Percentiles rank a stretch among this genome's conserved stretches.
Evolutionary conservation across 2,797 vertebrate species (phyloP).

Genomic region (Etheostoma nigrum): DNA sequence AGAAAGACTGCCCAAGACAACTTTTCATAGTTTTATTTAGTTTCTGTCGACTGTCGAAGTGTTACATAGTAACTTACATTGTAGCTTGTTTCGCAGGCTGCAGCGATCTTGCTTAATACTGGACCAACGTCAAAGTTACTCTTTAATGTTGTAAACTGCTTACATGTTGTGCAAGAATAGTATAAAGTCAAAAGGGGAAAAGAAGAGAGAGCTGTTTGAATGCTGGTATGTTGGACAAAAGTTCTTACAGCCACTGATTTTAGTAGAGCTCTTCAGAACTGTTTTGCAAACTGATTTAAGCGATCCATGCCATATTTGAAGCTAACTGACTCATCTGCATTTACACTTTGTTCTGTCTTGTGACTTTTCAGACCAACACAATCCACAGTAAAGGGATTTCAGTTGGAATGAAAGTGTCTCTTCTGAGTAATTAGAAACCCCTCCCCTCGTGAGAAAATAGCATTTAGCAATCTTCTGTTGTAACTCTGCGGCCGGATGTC

Average conservation of each 20-base stretch:
- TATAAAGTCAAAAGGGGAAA: background rate
- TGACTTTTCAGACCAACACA: conserved; percentile 31
- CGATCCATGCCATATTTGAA: conserved; percentile 13
- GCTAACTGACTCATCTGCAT: background rate
- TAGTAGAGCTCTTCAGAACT: background rate
- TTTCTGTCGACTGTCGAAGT: no score
- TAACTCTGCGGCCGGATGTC: conserved; percentile 12
- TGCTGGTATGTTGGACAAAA: no score
- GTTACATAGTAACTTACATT: no score
- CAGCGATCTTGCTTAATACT: no score
- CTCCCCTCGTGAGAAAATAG: conserved; percentile 17
- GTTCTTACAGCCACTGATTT: background rate
- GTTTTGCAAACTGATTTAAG: conserved; percentile 11
- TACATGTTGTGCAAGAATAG: background rate
- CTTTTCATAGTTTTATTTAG: no score
- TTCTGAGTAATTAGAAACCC: conserved; percentile 1
- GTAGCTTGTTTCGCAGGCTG: no score
- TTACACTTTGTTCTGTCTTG: background rate
- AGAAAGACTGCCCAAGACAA: no score
- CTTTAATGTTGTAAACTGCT: background rate
- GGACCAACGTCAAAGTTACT: no score
- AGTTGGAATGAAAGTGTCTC: conserved; percentile 32
- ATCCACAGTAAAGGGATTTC: conserved; percentile 36
- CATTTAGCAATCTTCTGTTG: background rate
- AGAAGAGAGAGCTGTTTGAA: no score